Conservation (phyloP, 2,113 vertebrate genomes). For the Eurypyga helias region DNA sequence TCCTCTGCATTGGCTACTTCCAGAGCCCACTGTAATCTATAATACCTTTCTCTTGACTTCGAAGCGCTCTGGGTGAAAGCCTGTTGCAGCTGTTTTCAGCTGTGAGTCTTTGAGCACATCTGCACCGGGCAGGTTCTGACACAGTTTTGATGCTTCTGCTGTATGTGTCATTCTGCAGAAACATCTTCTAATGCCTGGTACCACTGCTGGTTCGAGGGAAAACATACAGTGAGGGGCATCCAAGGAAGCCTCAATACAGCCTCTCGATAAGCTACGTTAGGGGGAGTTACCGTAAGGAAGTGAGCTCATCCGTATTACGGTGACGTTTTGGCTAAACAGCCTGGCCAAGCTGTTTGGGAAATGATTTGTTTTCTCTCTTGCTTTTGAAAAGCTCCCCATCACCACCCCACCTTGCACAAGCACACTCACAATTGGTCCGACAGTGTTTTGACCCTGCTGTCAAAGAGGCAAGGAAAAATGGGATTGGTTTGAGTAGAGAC, state of each 20-base stretch:
- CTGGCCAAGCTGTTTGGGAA: not conserved
- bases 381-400: not conserved
- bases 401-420: not conserved
- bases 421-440: not conserved
- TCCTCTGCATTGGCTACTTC: not conserved
- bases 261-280: not conserved
- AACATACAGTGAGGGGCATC: not conserved
- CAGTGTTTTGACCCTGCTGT: not conserved
- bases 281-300: not conserved
- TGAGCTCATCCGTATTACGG: accelerated
- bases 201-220: not conserved
- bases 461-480: not conserved
- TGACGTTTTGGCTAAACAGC: not conserved
- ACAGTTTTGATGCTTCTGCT: not conserved
- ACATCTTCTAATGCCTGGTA: too few species aligned
- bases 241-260: not conserved
- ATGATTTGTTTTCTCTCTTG: not conserved
- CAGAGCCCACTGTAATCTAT: not conserved
- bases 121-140: not conserved
- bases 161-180: not conserved
- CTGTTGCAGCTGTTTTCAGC: not conserved
- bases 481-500: not conserved
- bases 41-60: not conserved
- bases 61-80: not conserved
- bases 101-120: not conserved